Percentiles rank a stretch among this genome's conserved stretches.
phyloP scores from a whole-genome alignment of 2,113 vertebrate genomes.

The Orientallactaga bullata region DNA sequence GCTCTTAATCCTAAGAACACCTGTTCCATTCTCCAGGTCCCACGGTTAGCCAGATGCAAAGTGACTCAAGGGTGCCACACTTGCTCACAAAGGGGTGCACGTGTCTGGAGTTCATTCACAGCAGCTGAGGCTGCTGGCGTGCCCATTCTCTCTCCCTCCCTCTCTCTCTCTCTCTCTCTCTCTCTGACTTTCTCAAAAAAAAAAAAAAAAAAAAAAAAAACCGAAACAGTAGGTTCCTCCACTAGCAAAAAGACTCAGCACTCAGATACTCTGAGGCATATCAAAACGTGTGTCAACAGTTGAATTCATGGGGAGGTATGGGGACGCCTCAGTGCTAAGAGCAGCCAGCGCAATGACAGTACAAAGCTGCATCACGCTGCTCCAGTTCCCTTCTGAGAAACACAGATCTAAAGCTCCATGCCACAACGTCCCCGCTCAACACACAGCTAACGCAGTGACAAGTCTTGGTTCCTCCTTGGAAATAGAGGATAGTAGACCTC shows the following conservation, averaged over 20 bases:
- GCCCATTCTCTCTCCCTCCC: too few species aligned
- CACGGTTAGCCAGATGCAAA: too few species aligned
- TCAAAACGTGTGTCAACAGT: conserved; percentile 64
- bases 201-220: too few species aligned
- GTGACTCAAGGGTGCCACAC: too few species aligned
- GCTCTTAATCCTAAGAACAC: too few species aligned
- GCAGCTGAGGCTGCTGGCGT: too few species aligned
- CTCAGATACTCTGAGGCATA: conserved; percentile 73
- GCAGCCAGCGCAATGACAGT: conserved; percentile 81
- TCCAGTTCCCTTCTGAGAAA: conserved; percentile 78
- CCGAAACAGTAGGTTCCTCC: conserved; percentile 81
- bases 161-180: too few species aligned
- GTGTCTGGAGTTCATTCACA: too few species aligned
- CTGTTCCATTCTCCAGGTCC: too few species aligned
- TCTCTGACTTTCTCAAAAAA: too few species aligned
- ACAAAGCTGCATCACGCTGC: conserved; percentile 85
- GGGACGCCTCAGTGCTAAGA: conserved; percentile 82
- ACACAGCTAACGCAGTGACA: conserved; percentile 67
- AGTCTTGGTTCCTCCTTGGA: conserved; percentile 57
- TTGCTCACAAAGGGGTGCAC: too few species aligned
- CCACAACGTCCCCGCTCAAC: conserved; percentile 64
- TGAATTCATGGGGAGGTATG: conserved; percentile 77
- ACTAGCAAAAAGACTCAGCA: conserved; percentile 72
- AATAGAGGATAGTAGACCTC: conserved; percentile 37
- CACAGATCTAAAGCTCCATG: conserved; percentile 74